Evolutionary conservation across 2,113 vertebrate genomes (phyloP).

Genomic region (Lepus americanus): DNA sequence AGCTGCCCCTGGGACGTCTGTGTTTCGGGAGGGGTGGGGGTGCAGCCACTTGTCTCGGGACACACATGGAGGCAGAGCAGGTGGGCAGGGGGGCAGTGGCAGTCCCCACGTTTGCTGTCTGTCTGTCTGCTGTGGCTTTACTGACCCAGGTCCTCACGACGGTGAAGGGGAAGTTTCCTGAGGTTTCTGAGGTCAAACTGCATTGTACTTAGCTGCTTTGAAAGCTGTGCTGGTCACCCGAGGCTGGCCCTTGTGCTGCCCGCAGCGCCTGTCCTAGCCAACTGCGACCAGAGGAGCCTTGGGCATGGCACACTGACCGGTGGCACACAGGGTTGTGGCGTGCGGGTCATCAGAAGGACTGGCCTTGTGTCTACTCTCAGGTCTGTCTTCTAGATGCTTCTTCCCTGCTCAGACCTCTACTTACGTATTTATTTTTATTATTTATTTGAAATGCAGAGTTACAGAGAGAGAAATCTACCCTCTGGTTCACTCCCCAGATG

Average conservation of each 20-base stretch:
- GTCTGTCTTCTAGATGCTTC: not conserved
- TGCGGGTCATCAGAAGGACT: not conserved
- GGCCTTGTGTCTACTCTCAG: not conserved
- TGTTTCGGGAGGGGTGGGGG: not conserved
- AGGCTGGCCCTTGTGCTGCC: not conserved
- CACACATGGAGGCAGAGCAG: too few relatives aligned
- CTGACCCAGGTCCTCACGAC: not conserved
- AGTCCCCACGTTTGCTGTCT: not conserved
- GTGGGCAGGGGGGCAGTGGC: not conserved
- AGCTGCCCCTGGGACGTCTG: not conserved
- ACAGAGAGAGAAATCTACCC: too few relatives aligned
- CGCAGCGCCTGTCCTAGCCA: not conserved
- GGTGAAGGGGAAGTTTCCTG: not conserved
- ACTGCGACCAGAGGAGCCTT: not conserved
- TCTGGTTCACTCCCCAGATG: too few relatives aligned
- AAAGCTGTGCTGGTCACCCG: not conserved
- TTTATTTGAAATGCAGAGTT: too few relatives aligned
- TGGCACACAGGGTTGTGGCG: not conserved
- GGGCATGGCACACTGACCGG: not conserved
- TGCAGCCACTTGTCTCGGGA: too few relatives aligned
- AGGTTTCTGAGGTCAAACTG: not conserved
- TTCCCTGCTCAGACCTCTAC: not conserved
- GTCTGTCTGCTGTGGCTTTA: not conserved
- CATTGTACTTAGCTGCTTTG: accelerated
- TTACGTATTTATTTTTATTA: too few relatives aligned